A percentile compares a stretch with the other conserved stretches of the same genome.
Evolutionary conservation across 2,888 invertebrate genomes (phyloP).

Genomic region (Tillus elongatus): DNA sequence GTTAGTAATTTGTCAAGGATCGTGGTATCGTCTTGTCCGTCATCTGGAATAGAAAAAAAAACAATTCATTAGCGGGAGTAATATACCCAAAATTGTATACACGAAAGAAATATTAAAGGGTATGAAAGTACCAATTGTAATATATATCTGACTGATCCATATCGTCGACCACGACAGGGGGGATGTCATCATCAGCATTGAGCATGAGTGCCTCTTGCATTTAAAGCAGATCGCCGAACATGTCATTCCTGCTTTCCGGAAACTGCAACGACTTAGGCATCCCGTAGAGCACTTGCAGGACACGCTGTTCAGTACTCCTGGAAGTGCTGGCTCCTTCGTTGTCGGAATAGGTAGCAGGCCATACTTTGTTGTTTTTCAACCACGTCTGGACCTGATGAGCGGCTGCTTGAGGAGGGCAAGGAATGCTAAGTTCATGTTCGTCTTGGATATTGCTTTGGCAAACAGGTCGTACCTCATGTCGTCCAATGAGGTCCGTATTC

Average conservation of each 20-base stretch:
- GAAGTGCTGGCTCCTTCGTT: background rate
- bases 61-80: too few species aligned
- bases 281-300: conserved; percentile 2
- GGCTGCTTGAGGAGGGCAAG: conserved; percentile 3
- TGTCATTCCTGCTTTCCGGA: background rate
- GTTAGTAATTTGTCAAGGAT: too few species aligned
- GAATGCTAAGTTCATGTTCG: conserved; percentile 2
- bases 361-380: conserved; percentile 3
- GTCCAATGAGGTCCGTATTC: background rate
- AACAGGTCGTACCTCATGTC: conserved; percentile 1
- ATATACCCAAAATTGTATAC: too few species aligned
- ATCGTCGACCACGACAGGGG: too few species aligned
- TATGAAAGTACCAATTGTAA: too few species aligned
- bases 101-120: too few species aligned
- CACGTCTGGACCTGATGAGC: conserved; percentile 4
- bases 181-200: too few species aligned
- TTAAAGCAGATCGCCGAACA: conserved; percentile 1
- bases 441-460: conserved; percentile 2
- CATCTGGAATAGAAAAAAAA: too few species aligned
- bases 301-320: conserved; percentile 2
- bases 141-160: too few species aligned
- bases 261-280: background rate
- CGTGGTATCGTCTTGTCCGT: too few species aligned
- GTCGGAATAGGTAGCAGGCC: conserved; percentile 1
- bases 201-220: too few species aligned